Conservation (phyloP, 2,888 invertebrate genomes). For the Drosophila imparisetae region DNA sequence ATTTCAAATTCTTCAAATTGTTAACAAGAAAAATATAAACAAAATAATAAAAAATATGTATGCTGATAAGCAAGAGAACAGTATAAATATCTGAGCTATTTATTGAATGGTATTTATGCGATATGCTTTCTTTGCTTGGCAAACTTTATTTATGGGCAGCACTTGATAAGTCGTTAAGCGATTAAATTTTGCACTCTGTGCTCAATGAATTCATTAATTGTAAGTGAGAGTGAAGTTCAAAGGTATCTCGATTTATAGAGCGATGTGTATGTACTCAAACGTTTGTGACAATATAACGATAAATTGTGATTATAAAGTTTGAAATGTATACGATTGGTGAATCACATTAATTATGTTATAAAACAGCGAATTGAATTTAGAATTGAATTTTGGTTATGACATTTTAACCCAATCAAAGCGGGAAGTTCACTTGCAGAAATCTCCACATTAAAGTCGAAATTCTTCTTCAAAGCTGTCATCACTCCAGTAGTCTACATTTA, state of each 20-base stretch:
- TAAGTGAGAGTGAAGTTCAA: slow-evolving; percentile 1
- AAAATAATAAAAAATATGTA: slow-evolving; percentile 10
- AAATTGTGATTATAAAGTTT: not conserved
- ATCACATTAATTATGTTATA: not conserved
- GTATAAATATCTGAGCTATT: slow-evolving; percentile 32
- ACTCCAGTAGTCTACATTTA: not conserved
- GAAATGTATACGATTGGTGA: not conserved
- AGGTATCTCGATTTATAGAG: not conserved
- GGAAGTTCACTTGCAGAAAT: slow-evolving; percentile 7
- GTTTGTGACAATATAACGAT: not conserved
- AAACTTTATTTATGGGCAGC: slow-evolving; percentile 19
- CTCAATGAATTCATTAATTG: not conserved
- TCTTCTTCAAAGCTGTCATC: not conserved
- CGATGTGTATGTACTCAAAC: too few relatives aligned
- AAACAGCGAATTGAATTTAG: too few relatives aligned
- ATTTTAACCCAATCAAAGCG: slow-evolving; percentile 12
- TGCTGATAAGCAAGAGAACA: slow-evolving; percentile 36
- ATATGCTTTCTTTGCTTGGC: slow-evolving; percentile 15
- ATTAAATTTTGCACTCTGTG: not conserved
- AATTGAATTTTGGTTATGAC: not conserved
- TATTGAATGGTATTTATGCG: not conserved
- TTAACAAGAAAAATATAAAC: not conserved
- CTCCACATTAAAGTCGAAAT: not conserved
- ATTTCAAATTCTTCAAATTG: not conserved
- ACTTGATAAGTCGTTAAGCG: slow-evolving; percentile 10